Conservation (phyloP, 2,113 vertebrate genomes). For the Dromiciops gliroides region DNA sequence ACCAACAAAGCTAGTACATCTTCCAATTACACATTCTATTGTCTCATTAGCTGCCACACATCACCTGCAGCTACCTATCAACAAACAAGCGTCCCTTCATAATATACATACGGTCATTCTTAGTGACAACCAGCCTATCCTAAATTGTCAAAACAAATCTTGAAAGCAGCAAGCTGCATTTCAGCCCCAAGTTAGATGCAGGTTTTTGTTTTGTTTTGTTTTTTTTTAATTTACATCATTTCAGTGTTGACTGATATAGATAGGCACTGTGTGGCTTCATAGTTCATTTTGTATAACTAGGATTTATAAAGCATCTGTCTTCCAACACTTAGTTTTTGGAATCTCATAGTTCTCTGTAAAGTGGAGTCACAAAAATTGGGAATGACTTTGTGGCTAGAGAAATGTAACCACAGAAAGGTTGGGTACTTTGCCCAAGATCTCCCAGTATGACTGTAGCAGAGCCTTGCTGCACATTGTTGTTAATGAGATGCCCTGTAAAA, state of each 20-base stretch:
- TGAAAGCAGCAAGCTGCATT: constrained; percentile 45
- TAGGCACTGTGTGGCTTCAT: neutral
- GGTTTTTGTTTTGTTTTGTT: neutral
- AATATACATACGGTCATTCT: constrained; percentile 20
- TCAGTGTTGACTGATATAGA: neutral
- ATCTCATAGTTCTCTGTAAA: neutral
- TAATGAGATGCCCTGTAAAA: neutral
- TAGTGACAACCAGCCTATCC: constrained; percentile 20
- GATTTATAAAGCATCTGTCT: neutral
- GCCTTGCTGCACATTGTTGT: neutral
- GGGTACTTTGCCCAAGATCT: neutral
- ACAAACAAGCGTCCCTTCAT: constrained; percentile 20
- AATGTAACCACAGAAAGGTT: neutral
- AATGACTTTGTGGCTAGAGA: neutral
- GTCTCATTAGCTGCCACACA: constrained; percentile 47
- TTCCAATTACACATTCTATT: constrained; percentile 38
- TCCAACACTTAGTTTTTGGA: constrained; percentile 7
- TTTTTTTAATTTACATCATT: neutral
- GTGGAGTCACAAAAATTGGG: neutral
- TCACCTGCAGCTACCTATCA: constrained; percentile 42
- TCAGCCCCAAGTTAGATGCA: constrained; percentile 19
- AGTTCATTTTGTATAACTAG: neutral
- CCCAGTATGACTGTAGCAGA: neutral
- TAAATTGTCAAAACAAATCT: constrained; percentile 46
- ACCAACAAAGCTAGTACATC: constrained; percentile 27